These are phyloP conservation scores for Illadopsis cleaveri DNA, from an alignment of 2,113 vertebrate genomes.

Conservation along the genomic window DNA sequence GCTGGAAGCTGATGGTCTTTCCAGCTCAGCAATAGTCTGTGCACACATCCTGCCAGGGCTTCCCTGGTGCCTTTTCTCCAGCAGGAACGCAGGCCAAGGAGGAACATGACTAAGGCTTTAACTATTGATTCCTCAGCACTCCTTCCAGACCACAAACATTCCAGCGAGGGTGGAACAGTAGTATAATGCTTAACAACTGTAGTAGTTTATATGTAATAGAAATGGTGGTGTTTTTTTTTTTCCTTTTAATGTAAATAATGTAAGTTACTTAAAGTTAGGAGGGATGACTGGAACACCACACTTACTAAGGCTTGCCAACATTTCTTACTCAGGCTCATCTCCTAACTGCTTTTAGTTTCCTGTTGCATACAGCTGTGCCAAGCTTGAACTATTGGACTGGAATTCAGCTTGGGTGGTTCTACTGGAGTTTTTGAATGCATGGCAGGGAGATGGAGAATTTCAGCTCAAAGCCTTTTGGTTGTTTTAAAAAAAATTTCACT, in stretches of 20 bases:
- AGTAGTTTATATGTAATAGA: background rate
- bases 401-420: slow-evolving; percentile 22
- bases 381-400: background rate
- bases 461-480: background rate
- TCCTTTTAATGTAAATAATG: background rate
- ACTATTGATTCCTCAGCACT: background rate
- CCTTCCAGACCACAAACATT: background rate
- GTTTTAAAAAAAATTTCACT: background rate
- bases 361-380: background rate
- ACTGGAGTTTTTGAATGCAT: background rate
- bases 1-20: background rate
- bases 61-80: background rate
- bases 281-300: background rate
- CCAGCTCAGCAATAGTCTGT: background rate
- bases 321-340: background rate
- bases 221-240: background rate
- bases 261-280: background rate
- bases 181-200: background rate
- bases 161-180: background rate
- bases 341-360: background rate
- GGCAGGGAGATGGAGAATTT: background rate
- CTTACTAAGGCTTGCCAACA: background rate
- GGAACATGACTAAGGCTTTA: background rate
- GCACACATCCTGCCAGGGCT: background rate
- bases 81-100: background rate